Conservation (phyloP, 2,888 invertebrate genomes). For the Cheilosia scutellata region DNA sequence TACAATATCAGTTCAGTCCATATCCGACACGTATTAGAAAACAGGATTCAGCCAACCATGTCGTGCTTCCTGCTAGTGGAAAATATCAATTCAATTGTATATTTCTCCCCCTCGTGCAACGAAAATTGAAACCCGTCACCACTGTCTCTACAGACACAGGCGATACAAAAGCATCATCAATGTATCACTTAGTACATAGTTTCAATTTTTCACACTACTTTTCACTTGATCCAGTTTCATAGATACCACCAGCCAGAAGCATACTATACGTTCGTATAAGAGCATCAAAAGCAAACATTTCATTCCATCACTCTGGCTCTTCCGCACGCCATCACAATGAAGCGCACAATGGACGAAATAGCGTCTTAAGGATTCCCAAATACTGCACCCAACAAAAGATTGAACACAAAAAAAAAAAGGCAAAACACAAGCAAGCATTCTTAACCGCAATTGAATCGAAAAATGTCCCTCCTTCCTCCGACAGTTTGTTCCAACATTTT, state of each 20-base stretch:
- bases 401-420: constrained; percentile 21
- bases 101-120: not conserved
- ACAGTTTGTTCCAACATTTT: constrained; percentile 48
- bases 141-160: constrained; percentile 3
- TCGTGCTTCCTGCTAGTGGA: not conserved
- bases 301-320: constrained; percentile 59
- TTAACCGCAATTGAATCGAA: constrained; percentile 74
- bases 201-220: constrained; percentile 60
- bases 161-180: constrained; percentile 54
- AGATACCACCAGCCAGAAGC: constrained; percentile 17
- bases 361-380: constrained; percentile 72
- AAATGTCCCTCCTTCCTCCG: constrained; percentile 29
- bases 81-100: constrained; percentile 28
- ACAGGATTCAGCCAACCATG: constrained; percentile 2
- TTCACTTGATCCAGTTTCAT: constrained; percentile 70
- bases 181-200: constrained; percentile 51
- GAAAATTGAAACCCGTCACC: constrained; percentile 12
- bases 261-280: constrained; percentile 9
- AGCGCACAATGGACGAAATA: constrained; percentile 61
- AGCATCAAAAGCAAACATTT: constrained; percentile 71
- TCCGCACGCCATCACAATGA: constrained; percentile 60
- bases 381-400: constrained; percentile 69
- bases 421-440: constrained; percentile 67
- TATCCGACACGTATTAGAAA: not conserved
- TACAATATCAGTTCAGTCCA: not conserved